A percentile compares a stretch with the other conserved stretches of the same genome.
phyloP scores from a whole-genome alignment of 2,888 invertebrate species.

The Cheilosia vulpina region DNA sequence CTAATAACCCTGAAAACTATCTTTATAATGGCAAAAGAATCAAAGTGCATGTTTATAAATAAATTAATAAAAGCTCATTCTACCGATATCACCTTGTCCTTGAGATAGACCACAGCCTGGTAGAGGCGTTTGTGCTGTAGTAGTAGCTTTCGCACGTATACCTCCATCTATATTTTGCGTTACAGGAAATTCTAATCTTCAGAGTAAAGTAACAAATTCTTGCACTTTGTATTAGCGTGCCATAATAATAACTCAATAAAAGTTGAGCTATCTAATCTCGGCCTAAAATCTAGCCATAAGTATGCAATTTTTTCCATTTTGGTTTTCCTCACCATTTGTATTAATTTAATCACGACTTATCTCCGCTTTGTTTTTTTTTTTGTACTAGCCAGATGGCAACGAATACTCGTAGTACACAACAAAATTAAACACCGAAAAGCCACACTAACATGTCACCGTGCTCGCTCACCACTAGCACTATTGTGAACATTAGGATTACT shows the following conservation, averaged over 20 bases:
- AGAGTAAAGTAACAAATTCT: conserved; percentile 14
- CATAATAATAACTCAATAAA: conserved; percentile 21
- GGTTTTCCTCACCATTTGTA: background rate
- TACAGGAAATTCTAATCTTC: background rate
- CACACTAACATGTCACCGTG: too few relatives aligned
- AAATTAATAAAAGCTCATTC: conserved; percentile 20
- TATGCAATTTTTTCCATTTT: conserved; percentile 7
- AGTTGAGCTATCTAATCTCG: conserved; percentile 30
- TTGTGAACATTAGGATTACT: too few relatives aligned
- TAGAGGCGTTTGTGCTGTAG: too few relatives aligned
- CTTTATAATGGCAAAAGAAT: background rate
- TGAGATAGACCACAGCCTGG: conserved; percentile 9
- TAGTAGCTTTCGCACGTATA: background rate
- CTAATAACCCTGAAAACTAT: background rate
- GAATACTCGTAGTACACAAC: too few relatives aligned
- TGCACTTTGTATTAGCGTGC: conserved; percentile 45
- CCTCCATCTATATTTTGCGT: conserved; percentile 15
- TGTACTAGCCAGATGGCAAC: background rate
- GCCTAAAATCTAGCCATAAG: conserved; percentile 7
- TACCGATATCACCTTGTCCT: conserved; percentile 24
- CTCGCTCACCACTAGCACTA: too few relatives aligned
- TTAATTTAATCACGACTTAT: conserved; percentile 4
- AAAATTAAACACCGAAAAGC: too few relatives aligned
- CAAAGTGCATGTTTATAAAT: background rate
- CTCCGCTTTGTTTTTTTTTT: background rate